These are phyloP conservation scores for Dasyurus viverrinus DNA, from an alignment of 2,113 vertebrate genomes.

Conservation along the genomic window DNA sequence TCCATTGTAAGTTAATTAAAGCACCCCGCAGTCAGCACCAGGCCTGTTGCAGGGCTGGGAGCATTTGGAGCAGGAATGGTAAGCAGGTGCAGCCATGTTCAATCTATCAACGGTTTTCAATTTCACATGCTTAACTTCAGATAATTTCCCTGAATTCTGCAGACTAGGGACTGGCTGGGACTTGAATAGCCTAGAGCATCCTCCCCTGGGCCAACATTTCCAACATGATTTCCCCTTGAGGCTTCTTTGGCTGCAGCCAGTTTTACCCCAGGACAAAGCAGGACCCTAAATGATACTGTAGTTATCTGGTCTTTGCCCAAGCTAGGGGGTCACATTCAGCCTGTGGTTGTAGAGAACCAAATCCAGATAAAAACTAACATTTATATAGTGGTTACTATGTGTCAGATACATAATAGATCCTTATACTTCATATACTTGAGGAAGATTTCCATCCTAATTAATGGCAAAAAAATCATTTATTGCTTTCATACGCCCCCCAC, in stretches of 20 bases:
- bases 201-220: background rate
- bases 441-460: background rate
- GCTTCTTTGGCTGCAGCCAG: background rate
- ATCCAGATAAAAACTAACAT: background rate
- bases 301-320: background rate
- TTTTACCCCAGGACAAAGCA: background rate
- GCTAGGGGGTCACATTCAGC: background rate
- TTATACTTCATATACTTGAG: background rate
- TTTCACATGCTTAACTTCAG: background rate
- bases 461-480: background rate
- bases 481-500: background rate
- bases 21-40: background rate
- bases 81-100: background rate
- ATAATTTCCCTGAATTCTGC: background rate
- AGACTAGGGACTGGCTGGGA: background rate
- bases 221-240: background rate
- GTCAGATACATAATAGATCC: background rate
- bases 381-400: background rate
- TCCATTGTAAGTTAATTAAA: slow-evolving; percentile 37
- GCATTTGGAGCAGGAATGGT: background rate
- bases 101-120: background rate
- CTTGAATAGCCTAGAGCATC: background rate
- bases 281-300: background rate
- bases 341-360: background rate
- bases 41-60: background rate